Base-by-base conservation (phyloP, 2,113 vertebrate species). In the Aix galericulata region DNA sequence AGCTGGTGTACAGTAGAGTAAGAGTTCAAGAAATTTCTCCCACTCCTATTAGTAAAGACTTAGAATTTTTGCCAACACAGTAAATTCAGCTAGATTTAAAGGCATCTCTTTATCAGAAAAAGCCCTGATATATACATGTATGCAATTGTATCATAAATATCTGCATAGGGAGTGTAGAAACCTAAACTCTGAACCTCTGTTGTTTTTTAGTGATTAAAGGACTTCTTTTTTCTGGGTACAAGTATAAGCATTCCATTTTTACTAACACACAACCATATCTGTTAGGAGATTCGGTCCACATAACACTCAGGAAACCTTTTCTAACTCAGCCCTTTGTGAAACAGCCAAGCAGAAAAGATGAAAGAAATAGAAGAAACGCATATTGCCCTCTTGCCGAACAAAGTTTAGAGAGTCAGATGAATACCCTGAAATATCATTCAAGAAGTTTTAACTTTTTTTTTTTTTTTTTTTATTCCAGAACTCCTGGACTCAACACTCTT, bases 91-190 rank as follows among this genome's bases (percentile, higher is more conserved):
- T 3, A 55, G 73, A 55, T 86, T 91, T 67, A 66, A 88, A 86
- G 29, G 31, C 6, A 52, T 81, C 86, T 77, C 77, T 94, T 46
- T 62, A 55, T 83, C 86, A 92, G 80, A 80, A 83, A 90, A 94
- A 90, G 26, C 31, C 53, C 13, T 1, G 3, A 44, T 18, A 21
- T 38, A 3, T 22, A 40, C 40, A 40, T 40, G 40, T 40, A 71
- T 78, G 55, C 8, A n/a, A 22, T 31, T 85, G 6, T 76, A 79
- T 85, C 91, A 80, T 48, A 22, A 69, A n/a, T 15, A 92, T 82
- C 93, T 94, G 56, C 17, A 59, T 1, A 79, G 69, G 42, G 29
- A 63, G 6, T 2, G 53, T 23, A 48, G 66, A 82, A 56, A 31
- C 48, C 63, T 93, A 68, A 56, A 22, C 64, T 44, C 52, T 52